These are phyloP conservation scores for Troglohyphantes excavatus DNA, from an alignment of 2,888 invertebrate genomes.

Conservation along the genomic window DNA sequence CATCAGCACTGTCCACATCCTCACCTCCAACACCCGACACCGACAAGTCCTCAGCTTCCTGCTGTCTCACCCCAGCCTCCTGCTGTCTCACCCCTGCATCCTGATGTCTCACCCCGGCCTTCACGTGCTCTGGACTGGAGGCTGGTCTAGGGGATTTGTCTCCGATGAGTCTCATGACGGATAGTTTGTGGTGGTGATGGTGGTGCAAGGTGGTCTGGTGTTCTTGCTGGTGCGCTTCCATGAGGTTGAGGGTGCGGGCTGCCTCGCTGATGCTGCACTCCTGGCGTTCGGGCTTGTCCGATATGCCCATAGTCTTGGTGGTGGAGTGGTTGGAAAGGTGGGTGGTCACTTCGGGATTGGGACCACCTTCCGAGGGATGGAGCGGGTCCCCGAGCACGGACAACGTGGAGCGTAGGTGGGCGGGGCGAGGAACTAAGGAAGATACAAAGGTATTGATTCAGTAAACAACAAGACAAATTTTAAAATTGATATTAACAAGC, in stretches of 20 bases:
- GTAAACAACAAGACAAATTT: too few species aligned
- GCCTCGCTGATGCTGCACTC: slow-evolving; percentile 75
- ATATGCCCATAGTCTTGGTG: slow-evolving; percentile 76
- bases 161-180: slow-evolving; percentile 67
- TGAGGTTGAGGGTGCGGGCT: slow-evolving; percentile 74
- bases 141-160: slow-evolving; percentile 69
- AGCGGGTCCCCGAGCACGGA: slow-evolving; percentile 59
- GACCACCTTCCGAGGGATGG: slow-evolving; percentile 70
- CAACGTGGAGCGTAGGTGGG: slow-evolving; percentile 68
- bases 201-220: slow-evolving; percentile 28
- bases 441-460: too few species aligned
- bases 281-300: slow-evolving; percentile 74
- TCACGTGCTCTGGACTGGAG: slow-evolving; percentile 52
- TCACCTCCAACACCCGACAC: slow-evolving; percentile 53
- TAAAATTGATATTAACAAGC: too few species aligned
- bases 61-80: not conserved
- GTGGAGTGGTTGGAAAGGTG: slow-evolving; percentile 29
- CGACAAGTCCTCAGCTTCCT: slow-evolving; percentile 61
- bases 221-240: slow-evolving; percentile 62
- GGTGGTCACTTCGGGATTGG: slow-evolving; percentile 54
- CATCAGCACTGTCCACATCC: slow-evolving; percentile 73
- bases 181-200: slow-evolving; percentile 59
- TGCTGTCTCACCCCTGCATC: slow-evolving; percentile 3
- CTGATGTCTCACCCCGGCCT: slow-evolving; percentile 9
- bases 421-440: slow-evolving; percentile 60